Evolutionary conservation across 2,797 vertebrate species (phyloP), one percentile per base, ranked within the genome.

Genomic region (Sardinella longiceps): DNA sequence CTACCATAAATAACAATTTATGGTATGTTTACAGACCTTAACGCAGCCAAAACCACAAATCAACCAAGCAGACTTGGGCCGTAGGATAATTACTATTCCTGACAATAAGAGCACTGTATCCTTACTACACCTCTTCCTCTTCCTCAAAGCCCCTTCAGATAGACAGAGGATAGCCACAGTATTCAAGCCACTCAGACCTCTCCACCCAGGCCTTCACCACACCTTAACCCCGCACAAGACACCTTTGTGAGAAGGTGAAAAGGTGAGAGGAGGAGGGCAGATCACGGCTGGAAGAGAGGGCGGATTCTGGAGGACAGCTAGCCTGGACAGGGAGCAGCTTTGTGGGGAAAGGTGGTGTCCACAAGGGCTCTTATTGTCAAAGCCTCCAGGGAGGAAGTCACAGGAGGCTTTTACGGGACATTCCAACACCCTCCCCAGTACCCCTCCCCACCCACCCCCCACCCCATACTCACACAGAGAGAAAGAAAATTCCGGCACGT

Each of bases 321-420:
- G 60, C 60, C 28, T 63, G 60, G 60, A 63, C 60, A 63, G 60
- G 28, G 60, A 30, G 3, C 60, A 30, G 60, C 60, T 63, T 63
- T 63, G 60, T 30, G 60, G 53, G 23, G 53, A 58, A n/a, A 58
- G 53, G 53, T 58, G 53, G 53, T 53, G 14, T 74, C 30, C 81
- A 82, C 39, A 46, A 33, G 48, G 50, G 39, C 51, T 51, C 33
- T 60, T 53, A 85, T 82, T 88, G 82, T 80, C 0, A 23, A 9
- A 46, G 0, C 5, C 30, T 10, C 74, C 11, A 58, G 39, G 48
- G 50, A 84, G 85, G 43, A 83, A 84, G 50, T 39, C 74, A 5
- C 66, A 80, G 81, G 80, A 33, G 63, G 46, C 56, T 66, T 74
- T 84, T 53, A 80, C 82, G 33, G 83, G 51, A 84, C 83, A 84